Evolutionary conservation across 2,888 invertebrate species (phyloP).

Genomic region (Pheosia tremula): DNA sequence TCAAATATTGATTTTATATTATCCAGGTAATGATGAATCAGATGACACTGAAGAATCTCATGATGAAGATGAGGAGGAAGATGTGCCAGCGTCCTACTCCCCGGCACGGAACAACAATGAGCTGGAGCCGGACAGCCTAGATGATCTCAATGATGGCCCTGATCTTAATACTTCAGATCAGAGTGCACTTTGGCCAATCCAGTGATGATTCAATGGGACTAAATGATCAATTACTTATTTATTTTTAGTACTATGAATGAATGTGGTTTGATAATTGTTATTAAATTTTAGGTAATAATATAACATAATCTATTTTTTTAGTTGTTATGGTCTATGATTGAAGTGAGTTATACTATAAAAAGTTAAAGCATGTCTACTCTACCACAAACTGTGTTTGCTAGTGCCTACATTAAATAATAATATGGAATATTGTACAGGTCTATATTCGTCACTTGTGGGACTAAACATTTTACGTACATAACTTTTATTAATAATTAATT

Average conservation of each 20-base stretch:
- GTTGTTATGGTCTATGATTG: no score
- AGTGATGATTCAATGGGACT: conserved; percentile 28
- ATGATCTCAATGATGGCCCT: conserved; percentile 67
- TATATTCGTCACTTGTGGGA: no score
- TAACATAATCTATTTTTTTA: no score
- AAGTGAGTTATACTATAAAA: no score
- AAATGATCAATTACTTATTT: neutral
- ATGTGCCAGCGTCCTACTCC: conserved; percentile 72
- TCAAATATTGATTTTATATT: neutral
- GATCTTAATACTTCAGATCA: conserved; percentile 69
- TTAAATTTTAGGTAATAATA: neutral
- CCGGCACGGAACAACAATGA: conserved; percentile 75
- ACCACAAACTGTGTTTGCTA: no score
- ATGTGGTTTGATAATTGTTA: neutral
- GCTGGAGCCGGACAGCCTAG: conserved; percentile 68
- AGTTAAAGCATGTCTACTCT: no score
- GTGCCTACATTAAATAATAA: no score
- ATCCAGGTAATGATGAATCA: conserved; percentile 80
- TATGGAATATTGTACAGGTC: no score
- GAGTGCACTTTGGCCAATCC: conserved; percentile 63
- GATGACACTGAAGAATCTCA: conserved; percentile 85
- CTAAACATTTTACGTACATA: no score
- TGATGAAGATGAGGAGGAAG: conserved; percentile 85
- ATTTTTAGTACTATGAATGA: neutral
- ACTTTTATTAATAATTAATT: no score